These are phyloP conservation scores for Colletes collaris DNA, from an alignment of 2,888 invertebrate genomes.

Conservation along the genomic window DNA sequence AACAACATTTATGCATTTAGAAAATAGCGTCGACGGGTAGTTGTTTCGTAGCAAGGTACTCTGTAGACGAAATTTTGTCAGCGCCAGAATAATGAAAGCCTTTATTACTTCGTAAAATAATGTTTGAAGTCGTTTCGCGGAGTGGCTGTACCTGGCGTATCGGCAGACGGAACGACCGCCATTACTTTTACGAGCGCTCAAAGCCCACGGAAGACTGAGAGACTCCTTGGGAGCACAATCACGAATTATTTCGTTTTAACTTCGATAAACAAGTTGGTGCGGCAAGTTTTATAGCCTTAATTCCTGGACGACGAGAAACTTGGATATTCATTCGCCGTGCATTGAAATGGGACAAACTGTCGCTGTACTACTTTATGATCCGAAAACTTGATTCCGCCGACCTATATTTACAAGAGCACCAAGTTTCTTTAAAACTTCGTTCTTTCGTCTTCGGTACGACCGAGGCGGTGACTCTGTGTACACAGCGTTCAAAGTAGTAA, in stretches of 20 bases:
- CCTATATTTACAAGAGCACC: constrained; percentile 21
- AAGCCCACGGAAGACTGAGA: constrained; percentile 14
- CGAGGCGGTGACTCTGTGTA: background rate
- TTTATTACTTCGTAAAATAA: constrained; percentile 37
- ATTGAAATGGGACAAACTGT: constrained; percentile 48
- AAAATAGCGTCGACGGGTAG: background rate
- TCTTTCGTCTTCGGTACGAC: background rate
- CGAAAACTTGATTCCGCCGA: constrained; percentile 47
- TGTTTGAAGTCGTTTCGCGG: constrained; percentile 29
- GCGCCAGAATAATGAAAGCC: constrained; percentile 26
- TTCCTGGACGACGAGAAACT: constrained; percentile 20
- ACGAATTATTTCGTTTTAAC: constrained; percentile 49
- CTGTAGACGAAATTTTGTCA: background rate
- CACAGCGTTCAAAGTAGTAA: background rate
- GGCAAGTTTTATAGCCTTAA: constrained; percentile 45
- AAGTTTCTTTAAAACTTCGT: constrained; percentile 28
- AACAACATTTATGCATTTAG: too few species aligned
- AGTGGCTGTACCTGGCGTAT: constrained; percentile 11
- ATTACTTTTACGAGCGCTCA: constrained; percentile 57
- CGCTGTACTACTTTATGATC: constrained; percentile 29
- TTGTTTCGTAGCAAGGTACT: background rate
- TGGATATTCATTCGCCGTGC: constrained; percentile 42
- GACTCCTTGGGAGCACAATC: constrained; percentile 27
- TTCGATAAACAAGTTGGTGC: constrained; percentile 33
- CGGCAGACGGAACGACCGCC: constrained; percentile 37